Evolutionary conservation across 2,888 invertebrate species (phyloP).

Genomic region (Orthosia incerta): DNA sequence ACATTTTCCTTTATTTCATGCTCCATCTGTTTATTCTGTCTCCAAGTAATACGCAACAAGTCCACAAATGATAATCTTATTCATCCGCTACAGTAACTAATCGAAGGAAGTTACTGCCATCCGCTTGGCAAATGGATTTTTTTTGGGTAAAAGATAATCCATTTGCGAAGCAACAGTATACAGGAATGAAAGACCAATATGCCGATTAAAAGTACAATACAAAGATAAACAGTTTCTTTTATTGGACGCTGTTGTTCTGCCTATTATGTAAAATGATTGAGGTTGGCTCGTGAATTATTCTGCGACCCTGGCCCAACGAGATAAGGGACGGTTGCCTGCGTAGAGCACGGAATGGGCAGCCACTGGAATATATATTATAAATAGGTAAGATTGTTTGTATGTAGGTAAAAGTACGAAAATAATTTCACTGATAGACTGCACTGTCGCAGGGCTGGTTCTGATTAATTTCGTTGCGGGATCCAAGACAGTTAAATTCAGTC

Average conservation of each 20-base stretch:
- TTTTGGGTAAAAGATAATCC: neutral
- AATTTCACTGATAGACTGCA: too few relatives aligned
- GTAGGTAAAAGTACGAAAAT: too few relatives aligned
- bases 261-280: constrained; percentile 44
- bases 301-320: neutral
- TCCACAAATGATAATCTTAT: neutral
- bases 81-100: constrained; percentile 5
- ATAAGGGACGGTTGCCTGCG: constrained; percentile 14
- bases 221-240: constrained; percentile 23
- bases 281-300: constrained; percentile 36
- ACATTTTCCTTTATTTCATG: neutral
- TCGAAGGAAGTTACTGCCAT: constrained; percentile 6
- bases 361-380: too few relatives aligned
- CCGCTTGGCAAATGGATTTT: neutral
- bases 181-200: constrained; percentile 7
- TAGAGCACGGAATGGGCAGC: neutral
- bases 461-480: too few relatives aligned
- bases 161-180: neutral
- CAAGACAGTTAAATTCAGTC: too few relatives aligned
- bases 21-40: neutral
- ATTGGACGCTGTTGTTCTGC: constrained; percentile 11
- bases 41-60: neutral
- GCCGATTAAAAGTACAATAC: constrained; percentile 25
- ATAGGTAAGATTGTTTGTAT: too few relatives aligned
- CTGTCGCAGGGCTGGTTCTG: too few relatives aligned